Evolutionary conservation across 2,113 vertebrate genomes (phyloP).

Genomic region (Oxyura jamaicensis): DNA sequence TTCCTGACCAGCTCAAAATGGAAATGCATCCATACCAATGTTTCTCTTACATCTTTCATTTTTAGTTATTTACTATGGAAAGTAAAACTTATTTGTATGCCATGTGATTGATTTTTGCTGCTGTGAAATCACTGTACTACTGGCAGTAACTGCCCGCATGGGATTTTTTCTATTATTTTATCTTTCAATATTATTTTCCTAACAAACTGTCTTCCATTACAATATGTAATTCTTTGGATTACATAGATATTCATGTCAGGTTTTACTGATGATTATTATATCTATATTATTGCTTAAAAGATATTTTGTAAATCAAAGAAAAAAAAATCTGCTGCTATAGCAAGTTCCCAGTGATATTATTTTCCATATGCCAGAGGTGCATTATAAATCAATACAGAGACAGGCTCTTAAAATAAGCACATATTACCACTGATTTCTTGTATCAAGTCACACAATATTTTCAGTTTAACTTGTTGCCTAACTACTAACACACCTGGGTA

Average conservation of each 20-base stretch:
- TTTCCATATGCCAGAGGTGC: neutral
- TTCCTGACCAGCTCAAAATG: neutral
- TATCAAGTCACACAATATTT: slow-evolving; percentile 54
- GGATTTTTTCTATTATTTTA: neutral
- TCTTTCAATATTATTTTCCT: slow-evolving; percentile 6
- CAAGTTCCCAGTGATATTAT: neutral
- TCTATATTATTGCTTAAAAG: neutral
- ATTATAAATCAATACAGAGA: slow-evolving; percentile 31
- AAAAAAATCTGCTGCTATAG: neutral
- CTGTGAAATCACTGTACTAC: slow-evolving; percentile 17
- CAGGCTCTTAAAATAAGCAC: slow-evolving; percentile 11
- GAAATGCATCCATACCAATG: neutral
- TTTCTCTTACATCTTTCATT: slow-evolving; percentile 23
- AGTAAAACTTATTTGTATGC: neutral
- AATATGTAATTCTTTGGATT: neutral
- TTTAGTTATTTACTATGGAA: slow-evolving; percentile 35
- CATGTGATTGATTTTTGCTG: slow-evolving; percentile 23
- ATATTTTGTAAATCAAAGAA: neutral
- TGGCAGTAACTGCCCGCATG: neutral
- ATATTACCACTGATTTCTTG: slow-evolving; percentile 23
- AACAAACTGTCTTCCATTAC: neutral
- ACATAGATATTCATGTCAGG: neutral
- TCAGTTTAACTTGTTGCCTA: slow-evolving; percentile 69
- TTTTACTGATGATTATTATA: neutral
- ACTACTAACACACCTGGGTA: slow-evolving; percentile 70